Evolutionary conservation across 2,113 vertebrate genomes (phyloP).

Genomic region (Charina bottae): DNA sequence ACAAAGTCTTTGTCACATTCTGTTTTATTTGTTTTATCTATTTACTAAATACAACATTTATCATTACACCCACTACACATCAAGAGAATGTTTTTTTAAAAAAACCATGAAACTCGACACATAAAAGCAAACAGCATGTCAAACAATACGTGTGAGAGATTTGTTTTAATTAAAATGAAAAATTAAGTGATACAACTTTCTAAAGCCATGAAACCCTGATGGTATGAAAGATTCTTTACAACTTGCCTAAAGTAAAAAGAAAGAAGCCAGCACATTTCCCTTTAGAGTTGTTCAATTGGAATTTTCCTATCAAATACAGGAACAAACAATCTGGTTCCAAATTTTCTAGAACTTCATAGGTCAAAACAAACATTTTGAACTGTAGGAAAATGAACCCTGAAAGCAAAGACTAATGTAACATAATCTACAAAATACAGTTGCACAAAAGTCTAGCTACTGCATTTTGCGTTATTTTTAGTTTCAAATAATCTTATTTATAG

Average conservation of each 20-base stretch:
- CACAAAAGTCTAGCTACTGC: background rate
- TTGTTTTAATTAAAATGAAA: background rate
- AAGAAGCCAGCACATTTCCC: background rate
- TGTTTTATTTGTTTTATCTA: background rate
- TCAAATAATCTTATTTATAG: background rate
- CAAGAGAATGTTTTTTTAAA: background rate
- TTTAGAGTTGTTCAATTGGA: background rate
- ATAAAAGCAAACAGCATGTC: background rate
- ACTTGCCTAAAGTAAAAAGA: background rate
- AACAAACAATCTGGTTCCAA: background rate
- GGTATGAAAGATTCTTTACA: background rate
- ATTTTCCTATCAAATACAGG: background rate
- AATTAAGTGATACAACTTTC: background rate
- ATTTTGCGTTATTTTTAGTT: background rate
- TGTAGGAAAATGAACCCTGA: background rate
- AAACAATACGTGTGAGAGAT: background rate
- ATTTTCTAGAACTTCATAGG: background rate
- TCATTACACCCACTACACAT: background rate
- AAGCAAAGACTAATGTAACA: too few relatives aligned
- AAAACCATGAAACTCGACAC: background rate
- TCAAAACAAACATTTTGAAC: background rate
- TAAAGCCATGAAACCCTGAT: background rate
- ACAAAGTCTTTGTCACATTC: background rate
- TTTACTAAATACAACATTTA: background rate
- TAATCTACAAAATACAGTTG: background rate